A percentile compares a stretch with the other conserved stretches of the same genome.
phyloP scores from a whole-genome alignment of 1,140 invertebrate genomes.

The Portunus trituberculatus region DNA sequence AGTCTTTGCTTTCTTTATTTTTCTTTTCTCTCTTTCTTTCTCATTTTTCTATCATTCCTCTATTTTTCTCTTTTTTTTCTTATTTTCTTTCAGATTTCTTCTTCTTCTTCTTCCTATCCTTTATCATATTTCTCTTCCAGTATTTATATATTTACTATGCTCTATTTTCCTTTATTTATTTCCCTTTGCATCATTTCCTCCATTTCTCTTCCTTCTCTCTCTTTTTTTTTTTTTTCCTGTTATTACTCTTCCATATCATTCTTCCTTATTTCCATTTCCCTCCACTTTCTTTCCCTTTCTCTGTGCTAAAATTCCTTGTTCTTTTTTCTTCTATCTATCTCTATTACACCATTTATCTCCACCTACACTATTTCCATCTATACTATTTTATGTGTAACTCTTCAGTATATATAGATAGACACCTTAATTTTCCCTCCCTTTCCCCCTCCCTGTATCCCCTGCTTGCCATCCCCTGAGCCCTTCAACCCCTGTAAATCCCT shows the following conservation, averaged over 20 bases:
- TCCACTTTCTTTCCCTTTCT: too few species aligned
- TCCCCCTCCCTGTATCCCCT: neutral
- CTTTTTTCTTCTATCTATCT: neutral
- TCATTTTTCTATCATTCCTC: neutral
- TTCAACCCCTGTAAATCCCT: neutral
- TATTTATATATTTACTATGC: neutral
- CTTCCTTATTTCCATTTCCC: too few species aligned
- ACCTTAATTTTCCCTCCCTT: too few species aligned
- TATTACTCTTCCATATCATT: too few species aligned
- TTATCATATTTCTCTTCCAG: neutral
- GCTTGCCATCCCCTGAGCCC: neutral
- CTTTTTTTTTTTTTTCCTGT: neutral
- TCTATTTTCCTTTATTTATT: too few species aligned
- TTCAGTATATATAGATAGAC: too few species aligned
- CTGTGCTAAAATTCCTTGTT: too few species aligned
- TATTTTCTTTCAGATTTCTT: neutral
- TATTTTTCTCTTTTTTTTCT: neutral
- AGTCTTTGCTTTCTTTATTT: too few species aligned
- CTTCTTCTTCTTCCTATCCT: neutral
- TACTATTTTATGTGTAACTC: too few species aligned
- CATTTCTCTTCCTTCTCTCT: neutral
- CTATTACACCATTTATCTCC: neutral
- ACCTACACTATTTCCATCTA: too few species aligned
- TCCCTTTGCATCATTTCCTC: too few species aligned
- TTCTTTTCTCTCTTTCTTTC: neutral